A percentile compares a stretch with the other conserved stretches of the same genome.
Conservation (phyloP, 2,888 invertebrate genomes). For the Caenorhabditis virilis region DNA sequence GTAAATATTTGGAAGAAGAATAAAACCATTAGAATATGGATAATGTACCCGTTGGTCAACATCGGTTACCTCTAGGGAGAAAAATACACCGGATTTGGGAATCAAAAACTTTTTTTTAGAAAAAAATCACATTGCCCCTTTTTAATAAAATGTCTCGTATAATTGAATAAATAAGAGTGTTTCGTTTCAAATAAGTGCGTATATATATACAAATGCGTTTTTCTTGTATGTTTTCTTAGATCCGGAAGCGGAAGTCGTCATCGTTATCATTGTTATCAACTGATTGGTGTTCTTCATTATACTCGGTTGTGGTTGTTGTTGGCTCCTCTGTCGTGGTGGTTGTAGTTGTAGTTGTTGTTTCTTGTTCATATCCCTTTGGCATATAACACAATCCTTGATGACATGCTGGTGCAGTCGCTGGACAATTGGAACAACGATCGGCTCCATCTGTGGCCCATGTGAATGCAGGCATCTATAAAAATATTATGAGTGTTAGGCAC, state of each 20-base stretch:
- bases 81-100: too few relatives aligned
- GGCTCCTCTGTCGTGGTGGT: neutral
- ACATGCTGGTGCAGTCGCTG: conserved; percentile 64
- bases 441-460: conserved; percentile 62
- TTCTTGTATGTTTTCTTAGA: too few relatives aligned
- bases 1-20: too few relatives aligned
- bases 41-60: too few relatives aligned
- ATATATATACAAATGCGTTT: neutral
- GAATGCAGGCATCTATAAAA: conserved; percentile 68
- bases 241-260: neutral
- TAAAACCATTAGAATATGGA: too few relatives aligned
- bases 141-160: neutral
- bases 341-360: conserved; percentile 20
- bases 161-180: neutral
- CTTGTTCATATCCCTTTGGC: conserved; percentile 41
- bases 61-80: too few relatives aligned
- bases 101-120: too few relatives aligned
- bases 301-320: neutral
- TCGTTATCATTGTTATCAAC: neutral
- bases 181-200: neutral
- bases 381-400: conserved; percentile 67
- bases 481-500: too few relatives aligned
- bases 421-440: conserved; percentile 62
- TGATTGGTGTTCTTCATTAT: neutral
- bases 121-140: too few relatives aligned